Percentiles rank a stretch among this genome's conserved stretches.
Evolutionary conservation across 2,113 vertebrate species (phyloP).

Genomic region (Aphelocoma coerulescens): DNA sequence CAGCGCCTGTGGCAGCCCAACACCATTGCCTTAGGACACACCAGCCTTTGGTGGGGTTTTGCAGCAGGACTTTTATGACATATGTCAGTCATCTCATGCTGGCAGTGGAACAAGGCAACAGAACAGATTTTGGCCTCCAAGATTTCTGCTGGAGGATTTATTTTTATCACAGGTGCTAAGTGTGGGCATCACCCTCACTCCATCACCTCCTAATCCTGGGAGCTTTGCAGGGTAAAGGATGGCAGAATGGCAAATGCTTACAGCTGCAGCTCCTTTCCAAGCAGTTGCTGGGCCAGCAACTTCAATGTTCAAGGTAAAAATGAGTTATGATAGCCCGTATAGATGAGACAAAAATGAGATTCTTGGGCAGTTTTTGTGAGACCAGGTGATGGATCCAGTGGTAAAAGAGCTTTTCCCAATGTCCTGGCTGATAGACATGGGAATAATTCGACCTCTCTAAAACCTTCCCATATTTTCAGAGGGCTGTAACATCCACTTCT

Average conservation of each 20-base stretch:
- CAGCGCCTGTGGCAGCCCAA: neutral
- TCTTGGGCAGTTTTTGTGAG: neutral
- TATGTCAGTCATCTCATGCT: neutral
- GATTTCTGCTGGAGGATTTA: neutral
- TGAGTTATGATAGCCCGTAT: neutral
- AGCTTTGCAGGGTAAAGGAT: neutral
- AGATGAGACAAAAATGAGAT: neutral
- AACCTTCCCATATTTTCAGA: neutral
- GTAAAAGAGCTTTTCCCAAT: neutral
- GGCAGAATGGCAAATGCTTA: neutral
- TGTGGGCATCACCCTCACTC: neutral
- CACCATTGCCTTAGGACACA: neutral
- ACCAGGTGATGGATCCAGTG: neutral
- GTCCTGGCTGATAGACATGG: neutral
- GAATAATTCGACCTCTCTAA: neutral
- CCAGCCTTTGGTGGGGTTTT: neutral
- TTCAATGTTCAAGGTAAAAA: neutral
- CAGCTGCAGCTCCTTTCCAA: neutral
- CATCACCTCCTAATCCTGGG: neutral
- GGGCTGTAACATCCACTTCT: neutral
- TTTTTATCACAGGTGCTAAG: accelerated
- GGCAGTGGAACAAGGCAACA: neutral
- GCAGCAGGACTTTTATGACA: neutral
- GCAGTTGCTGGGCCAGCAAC: neutral
- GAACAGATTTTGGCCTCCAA: neutral